Evolutionary conservation across 2,888 invertebrate genomes (phyloP).

Genomic region (Pammene fasciana): DNA sequence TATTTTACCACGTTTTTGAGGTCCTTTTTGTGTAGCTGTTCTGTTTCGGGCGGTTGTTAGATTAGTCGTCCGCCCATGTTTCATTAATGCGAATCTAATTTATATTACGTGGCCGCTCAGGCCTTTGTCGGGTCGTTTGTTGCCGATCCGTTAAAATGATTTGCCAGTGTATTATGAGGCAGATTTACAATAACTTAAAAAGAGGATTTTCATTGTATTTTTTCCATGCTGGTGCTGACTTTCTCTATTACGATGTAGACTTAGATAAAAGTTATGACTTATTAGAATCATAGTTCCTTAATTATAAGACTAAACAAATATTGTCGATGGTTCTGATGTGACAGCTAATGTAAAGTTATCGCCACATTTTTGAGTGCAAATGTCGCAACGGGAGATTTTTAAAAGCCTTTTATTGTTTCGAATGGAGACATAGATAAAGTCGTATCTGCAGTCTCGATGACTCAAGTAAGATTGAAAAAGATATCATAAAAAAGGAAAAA

Average conservation of each 20-base stretch:
- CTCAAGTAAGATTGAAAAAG: conserved; percentile 53
- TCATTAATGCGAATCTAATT: conserved; percentile 79
- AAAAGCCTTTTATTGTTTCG: conserved; percentile 51
- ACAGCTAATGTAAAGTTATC: conserved; percentile 1
- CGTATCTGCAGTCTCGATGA: conserved; percentile 48
- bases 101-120: conserved; percentile 63
- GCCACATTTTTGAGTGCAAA: background rate
- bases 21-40: conserved; percentile 60
- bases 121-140: conserved; percentile 67
- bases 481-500: conserved; percentile 59
- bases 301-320: background rate
- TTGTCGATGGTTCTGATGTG: background rate
- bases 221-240: background rate
- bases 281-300: too few species aligned
- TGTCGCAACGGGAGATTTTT: conserved; percentile 1
- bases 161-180: conserved; percentile 56
- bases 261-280: too few species aligned
- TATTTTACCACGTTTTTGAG: conserved; percentile 72
- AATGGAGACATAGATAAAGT: conserved; percentile 58
- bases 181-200: conserved; percentile 59
- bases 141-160: conserved; percentile 60
- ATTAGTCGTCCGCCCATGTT: conserved; percentile 73
- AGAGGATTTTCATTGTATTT: conserved; percentile 13
- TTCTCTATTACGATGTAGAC: background rate
- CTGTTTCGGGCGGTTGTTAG: conserved; percentile 65